Evolutionary conservation across 2,888 invertebrate species (phyloP).

Genomic region (Cosmia pyralina): DNA sequence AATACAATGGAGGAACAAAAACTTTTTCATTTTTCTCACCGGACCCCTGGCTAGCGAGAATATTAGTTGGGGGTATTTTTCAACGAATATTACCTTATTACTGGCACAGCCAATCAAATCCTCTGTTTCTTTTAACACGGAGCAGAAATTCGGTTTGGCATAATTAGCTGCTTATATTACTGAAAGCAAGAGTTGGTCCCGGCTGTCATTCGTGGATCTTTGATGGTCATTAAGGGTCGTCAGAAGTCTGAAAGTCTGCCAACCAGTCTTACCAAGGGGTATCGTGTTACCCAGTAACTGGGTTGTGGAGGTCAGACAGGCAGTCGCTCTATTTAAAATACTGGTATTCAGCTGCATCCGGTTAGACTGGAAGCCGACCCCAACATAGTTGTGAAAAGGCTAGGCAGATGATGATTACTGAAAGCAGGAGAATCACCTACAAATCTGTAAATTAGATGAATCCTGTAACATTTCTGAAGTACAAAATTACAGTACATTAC

Average conservation of each 20-base stretch:
- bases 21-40: conserved; percentile 71
- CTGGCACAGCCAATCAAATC: conserved; percentile 31
- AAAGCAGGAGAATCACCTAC: not conserved
- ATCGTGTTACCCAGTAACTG: no score
- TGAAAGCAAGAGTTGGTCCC: not conserved
- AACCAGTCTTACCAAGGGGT: no score
- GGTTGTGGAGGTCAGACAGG: no score
- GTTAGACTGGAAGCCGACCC: no score
- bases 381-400: no score
- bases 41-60: conserved; percentile 48
- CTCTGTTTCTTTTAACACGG: conserved; percentile 14
- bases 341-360: no score
- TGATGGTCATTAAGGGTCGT: no score
- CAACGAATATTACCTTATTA: conserved; percentile 54
- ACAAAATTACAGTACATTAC: no score
- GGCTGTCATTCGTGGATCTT: no score
- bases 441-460: not conserved
- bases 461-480: not conserved
- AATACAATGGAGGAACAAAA: conserved; percentile 71
- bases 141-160: not conserved
- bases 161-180: not conserved
- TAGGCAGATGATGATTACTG: not conserved
- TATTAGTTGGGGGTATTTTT: conserved; percentile 54
- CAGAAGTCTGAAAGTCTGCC: no score
- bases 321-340: no score